Base-by-base conservation (phyloP, 2,797 vertebrate species). In the Myotis pilosus region DNA sequence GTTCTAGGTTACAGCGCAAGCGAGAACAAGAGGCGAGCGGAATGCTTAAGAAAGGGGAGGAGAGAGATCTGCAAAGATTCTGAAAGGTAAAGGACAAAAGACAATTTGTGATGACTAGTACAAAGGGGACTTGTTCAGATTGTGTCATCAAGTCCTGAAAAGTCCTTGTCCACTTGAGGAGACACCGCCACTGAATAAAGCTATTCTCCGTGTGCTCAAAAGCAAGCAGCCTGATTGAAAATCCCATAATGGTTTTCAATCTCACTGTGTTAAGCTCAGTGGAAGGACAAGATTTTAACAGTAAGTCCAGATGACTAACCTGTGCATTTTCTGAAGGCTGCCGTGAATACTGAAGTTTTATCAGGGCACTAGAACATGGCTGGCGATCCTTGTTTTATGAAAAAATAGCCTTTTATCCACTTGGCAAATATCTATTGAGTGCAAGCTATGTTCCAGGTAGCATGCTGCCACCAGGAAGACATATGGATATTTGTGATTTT, bases 51-150 rank as follows among this genome's bases (percentile, higher is more conserved):
- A 91, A 44, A 51, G 36, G 57, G 64, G 78, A 94, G 38, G 78
- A 51, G 71, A 23, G 74, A 85, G 79, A 7, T 53, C 84, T 89
- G 84, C 8, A 3, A 79, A 81, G 92, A n/a, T 33, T 82, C 66
- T 72, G 44, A 81, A 80, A 93, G 86, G 66, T 36, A 2, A 38
- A 87, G 89, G 68, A 96, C 94, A 87, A 91, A 87, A 78, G 93
- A 55, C 28, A 76, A 57, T 33, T 0, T 94, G 91, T 95, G 79
- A 38, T 30, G 72, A 53, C 38, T 25, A 16, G 60, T 1, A 85
- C 82, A 93, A 79, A 87, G 62, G 69, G 13, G 64, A 36, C 38
- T 69, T 94, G 87, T 94, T 94, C 33, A n/a, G 68, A 68, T 87
- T 28, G 57, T 30, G 76, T 80, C 72, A 25, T 8, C 33, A 80